These are phyloP conservation scores for Argya squamiceps DNA, from an alignment of 2,797 vertebrate genomes.

Conservation along the genomic window DNA sequence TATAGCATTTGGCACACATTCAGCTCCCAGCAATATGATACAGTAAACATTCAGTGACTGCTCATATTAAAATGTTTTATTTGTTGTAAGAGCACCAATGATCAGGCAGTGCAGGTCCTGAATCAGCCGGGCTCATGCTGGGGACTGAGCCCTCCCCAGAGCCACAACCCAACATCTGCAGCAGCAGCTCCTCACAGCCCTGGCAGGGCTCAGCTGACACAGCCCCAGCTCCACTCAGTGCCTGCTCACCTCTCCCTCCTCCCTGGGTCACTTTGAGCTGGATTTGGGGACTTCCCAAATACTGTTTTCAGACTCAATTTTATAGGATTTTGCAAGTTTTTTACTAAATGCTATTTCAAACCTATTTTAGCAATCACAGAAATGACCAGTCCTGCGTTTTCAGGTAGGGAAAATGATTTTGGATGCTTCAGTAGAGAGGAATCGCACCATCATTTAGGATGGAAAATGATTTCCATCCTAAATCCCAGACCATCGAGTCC, in stretches of 20 bases:
- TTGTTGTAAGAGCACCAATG: slow-evolving; percentile 67
- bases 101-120: slow-evolving; percentile 40
- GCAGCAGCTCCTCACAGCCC: neutral
- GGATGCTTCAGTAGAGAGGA: neutral
- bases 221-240: neutral
- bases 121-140: slow-evolving; percentile 53
- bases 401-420: neutral
- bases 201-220: neutral
- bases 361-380: neutral
- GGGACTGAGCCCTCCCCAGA: neutral
- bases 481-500: neutral
- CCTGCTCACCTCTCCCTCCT: neutral
- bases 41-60: slow-evolving; percentile 74
- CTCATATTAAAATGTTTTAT: slow-evolving; percentile 78
- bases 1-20: slow-evolving; percentile 72
- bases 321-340: no score
- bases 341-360: neutral
- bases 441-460: neutral
- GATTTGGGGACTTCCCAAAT: neutral
- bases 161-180: neutral
- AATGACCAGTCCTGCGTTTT: neutral
- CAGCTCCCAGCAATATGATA: slow-evolving; percentile 74
- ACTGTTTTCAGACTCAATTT: neutral
- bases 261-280: neutral
- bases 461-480: neutral